phyloP scores from a whole-genome alignment of 2,113 vertebrate species.

The Oreochromis niloticus region DNA sequence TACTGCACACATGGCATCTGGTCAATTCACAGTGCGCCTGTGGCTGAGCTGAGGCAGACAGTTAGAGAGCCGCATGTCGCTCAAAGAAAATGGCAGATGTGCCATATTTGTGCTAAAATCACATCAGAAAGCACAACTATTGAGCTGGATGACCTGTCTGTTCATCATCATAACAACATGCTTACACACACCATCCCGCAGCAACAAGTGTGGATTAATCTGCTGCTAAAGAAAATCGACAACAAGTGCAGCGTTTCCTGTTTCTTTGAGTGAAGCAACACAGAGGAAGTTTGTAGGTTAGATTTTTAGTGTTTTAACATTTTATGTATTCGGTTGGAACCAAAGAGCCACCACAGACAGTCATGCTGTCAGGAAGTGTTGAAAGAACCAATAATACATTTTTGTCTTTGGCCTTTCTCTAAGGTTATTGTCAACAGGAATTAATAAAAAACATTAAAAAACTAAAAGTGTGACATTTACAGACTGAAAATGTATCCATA shows the following conservation, averaged over 20 bases:
- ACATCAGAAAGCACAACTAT: neutral
- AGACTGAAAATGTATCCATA: neutral
- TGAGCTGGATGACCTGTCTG: neutral
- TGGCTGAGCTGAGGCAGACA: neutral
- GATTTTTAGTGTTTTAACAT: neutral
- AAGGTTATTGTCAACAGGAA: neutral
- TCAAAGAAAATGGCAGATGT: rapidly evolving
- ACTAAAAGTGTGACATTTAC: rapidly evolving
- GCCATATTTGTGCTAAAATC: neutral
- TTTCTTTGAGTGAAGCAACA: neutral
- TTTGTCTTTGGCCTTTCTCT: rapidly evolving
- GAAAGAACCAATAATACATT: neutral
- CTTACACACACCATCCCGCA: rapidly evolving
- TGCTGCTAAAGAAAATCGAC: rapidly evolving
- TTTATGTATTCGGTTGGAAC: rapidly evolving
- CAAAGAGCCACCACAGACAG: neutral
- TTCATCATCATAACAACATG: neutral
- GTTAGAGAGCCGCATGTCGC: neutral
- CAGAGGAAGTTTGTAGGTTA: neutral
- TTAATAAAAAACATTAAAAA: neutral
- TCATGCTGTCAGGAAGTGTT: rapidly evolving
- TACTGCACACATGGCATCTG: rapidly evolving
- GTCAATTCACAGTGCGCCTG: rapidly evolving
- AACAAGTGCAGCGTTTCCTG: neutral
- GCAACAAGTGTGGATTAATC: neutral